Evolutionary conservation across 1,140 invertebrate species (phyloP).

Genomic region (Druon quercuslanigerum): DNA sequence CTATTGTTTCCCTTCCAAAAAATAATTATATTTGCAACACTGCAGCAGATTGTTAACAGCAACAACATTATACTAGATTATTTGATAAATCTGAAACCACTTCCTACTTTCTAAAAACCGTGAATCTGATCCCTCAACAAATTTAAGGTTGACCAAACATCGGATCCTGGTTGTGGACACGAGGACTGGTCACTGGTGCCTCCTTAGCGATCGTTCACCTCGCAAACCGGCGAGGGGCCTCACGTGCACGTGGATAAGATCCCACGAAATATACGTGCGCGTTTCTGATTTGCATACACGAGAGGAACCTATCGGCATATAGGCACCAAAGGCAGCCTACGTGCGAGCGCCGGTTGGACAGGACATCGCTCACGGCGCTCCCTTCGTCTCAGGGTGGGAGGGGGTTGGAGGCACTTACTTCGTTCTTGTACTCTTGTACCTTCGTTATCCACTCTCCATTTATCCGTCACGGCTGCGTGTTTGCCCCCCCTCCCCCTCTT

Average conservation of each 20-base stretch:
- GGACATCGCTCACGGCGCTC: conserved; percentile 69
- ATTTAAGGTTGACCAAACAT: not conserved
- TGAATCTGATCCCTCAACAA: too few species aligned
- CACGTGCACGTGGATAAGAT: conserved; percentile 64
- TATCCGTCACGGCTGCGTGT: conserved; percentile 60
- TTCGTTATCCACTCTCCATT: conserved; percentile 70
- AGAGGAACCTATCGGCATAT: conserved; percentile 53
- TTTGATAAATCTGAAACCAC: too few species aligned
- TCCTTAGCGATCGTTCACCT: conserved; percentile 60
- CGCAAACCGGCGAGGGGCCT: conserved; percentile 35
- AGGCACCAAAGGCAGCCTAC: conserved; percentile 51
- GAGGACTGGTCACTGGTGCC: not conserved
- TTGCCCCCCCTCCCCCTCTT: conserved; percentile 50
- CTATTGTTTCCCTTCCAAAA: too few species aligned
- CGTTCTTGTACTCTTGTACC: conserved; percentile 67
- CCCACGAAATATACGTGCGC: conserved; percentile 55
- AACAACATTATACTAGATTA: too few species aligned
- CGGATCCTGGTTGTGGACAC: not conserved
- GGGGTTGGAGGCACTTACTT: conserved; percentile 61
- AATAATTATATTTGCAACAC: too few species aligned
- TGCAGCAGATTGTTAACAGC: too few species aligned
- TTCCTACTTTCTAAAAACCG: too few species aligned
- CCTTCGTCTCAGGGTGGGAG: conserved; percentile 56
- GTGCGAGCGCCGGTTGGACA: conserved; percentile 57
- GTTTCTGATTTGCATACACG: conserved; percentile 61